Base-by-base conservation (phyloP, 2,888 invertebrate species). In the Rotaria sp. region DNA sequence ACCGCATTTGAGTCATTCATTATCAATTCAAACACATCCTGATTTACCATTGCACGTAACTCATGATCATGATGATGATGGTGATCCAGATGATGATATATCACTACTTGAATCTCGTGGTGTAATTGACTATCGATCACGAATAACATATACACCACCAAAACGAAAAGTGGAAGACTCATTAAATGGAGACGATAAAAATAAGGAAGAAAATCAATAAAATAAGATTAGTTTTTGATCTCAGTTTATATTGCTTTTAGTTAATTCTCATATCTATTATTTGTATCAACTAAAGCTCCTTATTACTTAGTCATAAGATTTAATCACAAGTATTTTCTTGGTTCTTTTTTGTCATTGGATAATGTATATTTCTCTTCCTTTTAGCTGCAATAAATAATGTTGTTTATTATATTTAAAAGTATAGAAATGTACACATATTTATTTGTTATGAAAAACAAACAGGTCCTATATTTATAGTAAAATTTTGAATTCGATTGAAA, bases 51-150 rank as follows among this genome's bases (percentile, higher is more conserved):
- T 45, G n/a, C 80, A 21, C n/a, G 45, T 80, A 1, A 80, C 80
- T 26, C 80, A 80, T n/a, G 80, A 80, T 80, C 80, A 80, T 45
- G 80, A 80, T 45, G 80, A 41, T n/a, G 80, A 80, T 80, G 67
- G 67, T 3, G 67, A 35, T 67, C 35, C 10, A 21, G 80, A 45
- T 41, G 80, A 75, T 26, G 45, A 55, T 24, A 26, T 55, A 55
- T 8, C 26, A 55, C 5, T 30, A 18, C 7, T 10, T 35, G 67
- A 67, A 21, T 21, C 67, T 15, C 3, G 21, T 67, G 30, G 1
- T 15, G 35, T 21, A 13, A 7, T 67, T 7, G 35, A 67, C 0
- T 30, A 18, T 38, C 67, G 67, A 21, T 38, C 67, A 67, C 18
- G 67, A 18, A 21, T 67, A 38, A 67, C 5, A 21, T 67, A 67